A percentile compares a stretch with the other conserved stretches of the same genome.
Conservation (phyloP, 2,888 invertebrate genomes). For the Lymantria dispar region DNA sequence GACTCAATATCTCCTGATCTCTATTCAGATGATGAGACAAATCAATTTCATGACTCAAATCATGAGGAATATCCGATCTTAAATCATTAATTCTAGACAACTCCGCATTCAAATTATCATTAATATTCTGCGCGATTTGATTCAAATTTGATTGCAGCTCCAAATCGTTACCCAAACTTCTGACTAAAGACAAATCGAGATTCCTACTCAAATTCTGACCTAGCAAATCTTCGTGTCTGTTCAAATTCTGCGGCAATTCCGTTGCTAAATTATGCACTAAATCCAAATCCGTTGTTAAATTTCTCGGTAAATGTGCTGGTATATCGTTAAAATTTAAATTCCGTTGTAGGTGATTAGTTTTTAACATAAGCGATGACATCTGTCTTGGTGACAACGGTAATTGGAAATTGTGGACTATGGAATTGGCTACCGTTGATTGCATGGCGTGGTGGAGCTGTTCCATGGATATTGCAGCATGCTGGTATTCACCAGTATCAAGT, state of each 20-base stretch:
- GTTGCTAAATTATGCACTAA: constrained; percentile 48
- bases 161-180: constrained; percentile 34
- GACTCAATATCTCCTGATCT: constrained; percentile 43
- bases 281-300: constrained; percentile 50
- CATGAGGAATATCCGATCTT: constrained; percentile 43
- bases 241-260: constrained; percentile 51
- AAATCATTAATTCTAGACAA: constrained; percentile 37
- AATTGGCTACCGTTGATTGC: constrained; percentile 56
- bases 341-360: constrained; percentile 61
- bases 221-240: constrained; percentile 47
- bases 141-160: constrained; percentile 53
- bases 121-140: constrained; percentile 53
- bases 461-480: constrained; percentile 67
- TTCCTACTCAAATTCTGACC: constrained; percentile 34
- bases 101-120: constrained; percentile 51
- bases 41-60: constrained; percentile 54
- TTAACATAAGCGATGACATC: constrained; percentile 71
- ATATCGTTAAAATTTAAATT: constrained; percentile 63
- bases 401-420: constrained; percentile 66
- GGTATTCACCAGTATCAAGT: constrained; percentile 58
- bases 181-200: constrained; percentile 29
- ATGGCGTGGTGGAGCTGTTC: constrained; percentile 73
- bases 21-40: constrained; percentile 55
- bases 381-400: constrained; percentile 68
- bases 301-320: constrained; percentile 55